Evolutionary conservation across 2,113 vertebrate species (phyloP), one percentile per base, ranked within the genome.

Genomic region (Heterochromis multidens): DNA sequence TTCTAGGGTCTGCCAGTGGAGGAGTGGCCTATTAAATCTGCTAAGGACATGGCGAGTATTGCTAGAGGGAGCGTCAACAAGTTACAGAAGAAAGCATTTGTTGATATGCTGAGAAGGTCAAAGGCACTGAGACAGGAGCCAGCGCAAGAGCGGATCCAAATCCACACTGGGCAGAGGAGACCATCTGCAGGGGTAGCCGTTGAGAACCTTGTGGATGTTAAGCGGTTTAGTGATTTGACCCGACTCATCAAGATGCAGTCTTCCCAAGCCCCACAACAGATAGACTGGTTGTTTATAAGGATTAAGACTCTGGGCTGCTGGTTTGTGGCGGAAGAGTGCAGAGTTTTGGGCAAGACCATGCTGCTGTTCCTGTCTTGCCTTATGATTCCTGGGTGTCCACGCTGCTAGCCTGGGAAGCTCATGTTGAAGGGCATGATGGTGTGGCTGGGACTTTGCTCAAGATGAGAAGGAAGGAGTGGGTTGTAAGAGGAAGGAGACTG

Each of bases 201-300:
- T 7, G 17, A 52, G 8, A 52, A 52, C 8, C n/a, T 74, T 25
- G 0, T 54, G 5, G 43, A 27, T 74, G 63, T 33, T 4, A 54
- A 27, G 16, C 1, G 17, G 2, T 54, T 74, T 17, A 33, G 46
- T 52, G 49, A 3, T 17, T 27, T 54, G 12, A 12, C 23, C 16
- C 0, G 46, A n/a, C 4, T 74, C n/a, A n/a, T n/a, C n/a, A 57
- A 10, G 3, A 21, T 2, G 1, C 5, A 0, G 21, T 6, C 10
- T 57, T 57, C 54, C 54, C 54, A 23, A 23, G 54, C 21, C 23
- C 54, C 5, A 57, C 54, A 12, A 23, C 10, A 23, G 54, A 57
- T 6, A 23, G 54, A 23, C 54, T 57, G n/a, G 54, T 57, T 23
- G n/a, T 23, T 3, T 57, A 57, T 9, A 23, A 1, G 6, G 11